Evolutionary conservation across 1,140 invertebrate species (phyloP).

Genomic region (Meloidogyne exigua): DNA sequence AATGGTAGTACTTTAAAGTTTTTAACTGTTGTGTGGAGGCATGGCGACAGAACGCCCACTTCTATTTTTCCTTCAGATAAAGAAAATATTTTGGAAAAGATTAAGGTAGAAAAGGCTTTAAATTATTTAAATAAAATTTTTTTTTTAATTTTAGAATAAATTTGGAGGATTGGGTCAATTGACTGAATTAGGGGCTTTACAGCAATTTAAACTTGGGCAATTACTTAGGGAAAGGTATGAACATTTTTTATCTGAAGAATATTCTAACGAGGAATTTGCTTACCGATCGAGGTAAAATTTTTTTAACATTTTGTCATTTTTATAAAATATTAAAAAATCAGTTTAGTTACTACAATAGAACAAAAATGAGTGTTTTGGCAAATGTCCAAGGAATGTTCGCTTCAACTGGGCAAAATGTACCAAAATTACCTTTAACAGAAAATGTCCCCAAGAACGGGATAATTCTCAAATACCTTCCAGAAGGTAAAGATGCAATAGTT

Average conservation of each 20-base stretch:
- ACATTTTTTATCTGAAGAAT: constrained; percentile 4
- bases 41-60: constrained; percentile 8
- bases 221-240: background rate
- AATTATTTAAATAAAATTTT: background rate
- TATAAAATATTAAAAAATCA: background rate
- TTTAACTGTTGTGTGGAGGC: constrained; percentile 6
- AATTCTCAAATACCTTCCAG: background rate
- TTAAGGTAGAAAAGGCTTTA: background rate
- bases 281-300: constrained; percentile 2
- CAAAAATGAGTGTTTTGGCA: constrained; percentile 19
- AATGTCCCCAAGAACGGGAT: constrained; percentile 12
- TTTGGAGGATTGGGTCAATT: constrained; percentile 10
- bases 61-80: constrained; percentile 14
- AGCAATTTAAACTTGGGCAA: constrained; percentile 14
- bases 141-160: background rate
- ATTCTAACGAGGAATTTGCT: constrained; percentile 8
- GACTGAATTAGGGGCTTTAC: constrained; percentile 6
- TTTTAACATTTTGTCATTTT: background rate
- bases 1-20: background rate
- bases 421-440: constrained; percentile 11
- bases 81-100: constrained; percentile 12
- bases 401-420: background rate
- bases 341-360: constrained; percentile 13
- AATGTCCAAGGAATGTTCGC: constrained; percentile 9
- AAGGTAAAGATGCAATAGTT: constrained; percentile 10